phyloP scores from a whole-genome alignment of 2,888 invertebrate species.

The Lycia hirtaria region DNA sequence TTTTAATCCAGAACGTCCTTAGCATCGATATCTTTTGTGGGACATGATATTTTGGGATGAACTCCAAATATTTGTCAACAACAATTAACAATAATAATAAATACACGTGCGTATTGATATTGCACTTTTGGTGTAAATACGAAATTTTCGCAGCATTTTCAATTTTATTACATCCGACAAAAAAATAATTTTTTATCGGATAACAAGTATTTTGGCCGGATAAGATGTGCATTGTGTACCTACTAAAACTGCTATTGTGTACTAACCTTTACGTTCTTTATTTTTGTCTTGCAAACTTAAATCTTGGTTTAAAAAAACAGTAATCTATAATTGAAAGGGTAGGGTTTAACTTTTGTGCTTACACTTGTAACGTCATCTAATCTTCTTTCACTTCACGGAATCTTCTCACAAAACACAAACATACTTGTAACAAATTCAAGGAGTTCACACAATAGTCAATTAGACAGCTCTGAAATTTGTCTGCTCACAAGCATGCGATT shows the following conservation, averaged over 20 bases:
- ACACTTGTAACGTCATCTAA: background rate
- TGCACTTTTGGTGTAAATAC: background rate
- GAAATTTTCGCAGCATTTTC: background rate
- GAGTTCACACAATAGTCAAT: background rate
- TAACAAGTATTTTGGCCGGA: background rate
- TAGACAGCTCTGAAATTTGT: background rate
- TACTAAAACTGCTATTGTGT: background rate
- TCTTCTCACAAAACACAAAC: background rate
- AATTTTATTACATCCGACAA: background rate
- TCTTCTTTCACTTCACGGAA: background rate
- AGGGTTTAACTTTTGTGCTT: background rate
- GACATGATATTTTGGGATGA: conserved; percentile 13
- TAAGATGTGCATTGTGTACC: background rate
- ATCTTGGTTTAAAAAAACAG: background rate
- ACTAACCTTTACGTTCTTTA: background rate
- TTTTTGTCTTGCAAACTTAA: background rate
- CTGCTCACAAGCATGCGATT: background rate
- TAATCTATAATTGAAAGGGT: no score
- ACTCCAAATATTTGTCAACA: conserved; percentile 15
- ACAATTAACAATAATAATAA: background rate
- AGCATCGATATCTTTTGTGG: conserved; percentile 19
- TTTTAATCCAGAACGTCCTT: conserved; percentile 29
- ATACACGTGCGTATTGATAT: background rate
- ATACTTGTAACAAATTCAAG: background rate
- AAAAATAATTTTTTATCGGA: background rate